phyloP scores from a whole-genome alignment of 2,113 vertebrate species.

The Caranx melampygus region DNA sequence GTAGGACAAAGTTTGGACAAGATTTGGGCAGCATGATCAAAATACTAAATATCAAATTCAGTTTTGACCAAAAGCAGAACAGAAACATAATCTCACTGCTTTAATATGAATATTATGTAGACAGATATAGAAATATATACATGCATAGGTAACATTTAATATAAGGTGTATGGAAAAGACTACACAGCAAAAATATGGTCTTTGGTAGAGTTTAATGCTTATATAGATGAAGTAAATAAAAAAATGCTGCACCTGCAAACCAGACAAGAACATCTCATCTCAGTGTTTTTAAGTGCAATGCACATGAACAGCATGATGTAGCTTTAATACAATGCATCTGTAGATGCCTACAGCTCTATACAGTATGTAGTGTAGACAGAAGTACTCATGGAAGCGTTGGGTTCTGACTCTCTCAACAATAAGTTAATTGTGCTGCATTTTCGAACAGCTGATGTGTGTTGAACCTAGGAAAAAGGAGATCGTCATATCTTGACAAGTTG shows the following conservation, averaged over 20 bases:
- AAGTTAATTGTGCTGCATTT: neutral
- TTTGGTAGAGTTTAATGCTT: no score
- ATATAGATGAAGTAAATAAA: neutral
- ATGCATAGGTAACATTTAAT: no score
- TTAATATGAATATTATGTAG: no score
- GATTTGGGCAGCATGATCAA: slow-evolving; percentile 7
- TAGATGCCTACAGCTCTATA: neutral
- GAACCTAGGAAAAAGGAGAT: neutral
- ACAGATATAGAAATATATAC: no score
- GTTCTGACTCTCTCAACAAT: neutral
- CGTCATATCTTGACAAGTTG: neutral
- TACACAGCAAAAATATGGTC: no score
- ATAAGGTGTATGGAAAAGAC: no score
- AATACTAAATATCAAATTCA: slow-evolving; percentile 27
- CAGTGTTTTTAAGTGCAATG: neutral
- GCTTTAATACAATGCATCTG: neutral
- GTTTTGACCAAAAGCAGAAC: neutral
- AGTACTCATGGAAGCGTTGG: neutral
- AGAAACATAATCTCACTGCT: no score
- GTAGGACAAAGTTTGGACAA: neutral
- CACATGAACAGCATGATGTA: neutral
- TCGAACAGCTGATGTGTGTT: neutral
- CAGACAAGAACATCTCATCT: neutral
- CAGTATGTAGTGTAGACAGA: neutral
- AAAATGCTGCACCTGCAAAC: neutral